These are phyloP conservation scores for Heptranchias perlo DNA, from an alignment of 2,113 vertebrate genomes.

Conservation along the genomic window DNA sequence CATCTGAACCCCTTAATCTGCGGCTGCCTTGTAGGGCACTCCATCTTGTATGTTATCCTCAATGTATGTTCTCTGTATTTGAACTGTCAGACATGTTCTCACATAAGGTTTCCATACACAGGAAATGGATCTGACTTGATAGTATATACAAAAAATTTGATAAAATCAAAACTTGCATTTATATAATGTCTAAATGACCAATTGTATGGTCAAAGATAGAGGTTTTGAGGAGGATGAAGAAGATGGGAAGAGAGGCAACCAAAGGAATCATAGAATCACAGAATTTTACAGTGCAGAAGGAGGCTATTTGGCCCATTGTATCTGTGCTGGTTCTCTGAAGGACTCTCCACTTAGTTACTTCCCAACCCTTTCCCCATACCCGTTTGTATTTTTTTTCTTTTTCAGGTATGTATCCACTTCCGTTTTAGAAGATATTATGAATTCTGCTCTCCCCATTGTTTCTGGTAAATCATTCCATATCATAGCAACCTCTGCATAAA, in stretches of 20 bases:
- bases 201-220: no score
- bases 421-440: background rate
- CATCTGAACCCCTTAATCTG: background rate
- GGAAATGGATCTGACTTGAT: background rate
- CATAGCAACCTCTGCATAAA: no score
- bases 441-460: background rate
- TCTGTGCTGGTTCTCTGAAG: no score
- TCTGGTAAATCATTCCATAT: background rate
- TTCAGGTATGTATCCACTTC: no score
- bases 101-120: background rate
- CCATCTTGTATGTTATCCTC: background rate
- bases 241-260: no score
- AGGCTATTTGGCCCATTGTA: background rate
- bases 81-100: background rate
- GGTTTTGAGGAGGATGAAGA: background rate
- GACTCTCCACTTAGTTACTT: no score
- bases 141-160: background rate
- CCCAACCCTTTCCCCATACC: no score
- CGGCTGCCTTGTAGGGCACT: background rate
- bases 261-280: background rate
- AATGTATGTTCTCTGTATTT: background rate
- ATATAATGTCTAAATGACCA: no score
- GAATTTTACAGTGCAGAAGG: background rate
- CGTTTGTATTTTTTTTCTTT: no score
- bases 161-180: no score